Conservation (phyloP, 2,797 vertebrate genomes). For the Anisognathus igniventris region DNA sequence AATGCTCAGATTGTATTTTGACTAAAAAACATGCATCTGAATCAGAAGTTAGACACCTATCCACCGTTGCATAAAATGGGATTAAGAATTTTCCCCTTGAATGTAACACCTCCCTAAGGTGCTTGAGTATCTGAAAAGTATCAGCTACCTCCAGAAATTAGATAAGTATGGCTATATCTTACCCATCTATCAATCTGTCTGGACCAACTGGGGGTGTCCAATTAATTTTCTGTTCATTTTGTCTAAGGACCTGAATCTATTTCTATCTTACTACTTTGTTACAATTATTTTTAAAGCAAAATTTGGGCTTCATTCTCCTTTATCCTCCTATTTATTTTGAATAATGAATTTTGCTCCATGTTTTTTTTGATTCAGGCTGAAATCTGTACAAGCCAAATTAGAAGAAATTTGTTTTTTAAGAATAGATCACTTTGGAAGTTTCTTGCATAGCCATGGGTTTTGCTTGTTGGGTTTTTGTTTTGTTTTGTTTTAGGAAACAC, state of each 20-base stretch:
- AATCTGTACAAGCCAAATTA: background rate
- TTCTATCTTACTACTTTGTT: background rate
- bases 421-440: background rate
- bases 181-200: background rate
- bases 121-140: background rate
- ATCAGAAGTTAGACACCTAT: background rate
- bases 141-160: background rate
- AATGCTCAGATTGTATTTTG: accelerated
- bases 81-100: background rate
- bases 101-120: background rate
- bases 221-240: background rate
- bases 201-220: background rate
- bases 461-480: background rate
- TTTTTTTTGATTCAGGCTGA: background rate
- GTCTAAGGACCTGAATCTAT: background rate
- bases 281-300: background rate
- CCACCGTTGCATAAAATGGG: background rate
- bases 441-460: background rate
- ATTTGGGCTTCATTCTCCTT: background rate
- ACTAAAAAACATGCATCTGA: background rate
- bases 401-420: background rate
- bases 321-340: background rate
- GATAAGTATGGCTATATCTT: background rate
- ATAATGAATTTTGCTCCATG: background rate
- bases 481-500: slow-evolving; percentile 46